phyloP scores from a whole-genome alignment of 2,797 vertebrate species.

The Sciurus carolinensis region DNA sequence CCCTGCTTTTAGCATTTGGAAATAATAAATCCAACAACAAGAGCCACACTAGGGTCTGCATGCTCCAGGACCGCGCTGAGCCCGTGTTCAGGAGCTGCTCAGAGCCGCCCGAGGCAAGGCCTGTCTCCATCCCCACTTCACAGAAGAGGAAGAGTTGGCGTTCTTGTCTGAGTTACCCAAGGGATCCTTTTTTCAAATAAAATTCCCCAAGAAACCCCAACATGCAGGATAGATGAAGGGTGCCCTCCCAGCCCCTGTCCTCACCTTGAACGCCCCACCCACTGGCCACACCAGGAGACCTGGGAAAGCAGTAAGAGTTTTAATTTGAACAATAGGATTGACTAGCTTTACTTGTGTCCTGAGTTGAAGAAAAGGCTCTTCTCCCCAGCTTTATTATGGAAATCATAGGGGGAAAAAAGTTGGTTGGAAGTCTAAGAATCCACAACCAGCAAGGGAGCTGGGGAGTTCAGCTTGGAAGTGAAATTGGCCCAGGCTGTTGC shows the following conservation, averaged over 20 bases:
- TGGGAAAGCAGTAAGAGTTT: not conserved
- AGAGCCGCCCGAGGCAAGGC: not conserved
- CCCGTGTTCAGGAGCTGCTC: not conserved
- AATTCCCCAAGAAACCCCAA: not conserved
- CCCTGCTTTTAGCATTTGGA: not conserved
- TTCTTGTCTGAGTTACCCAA: too few species aligned
- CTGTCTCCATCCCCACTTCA: not conserved
- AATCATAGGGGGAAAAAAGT: not conserved
- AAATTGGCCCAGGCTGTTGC: not conserved
- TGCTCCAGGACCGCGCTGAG: not conserved
- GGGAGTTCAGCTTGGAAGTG: not conserved
- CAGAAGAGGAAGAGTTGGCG: not conserved
- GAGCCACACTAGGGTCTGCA: rapidly evolving
- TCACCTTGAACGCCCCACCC: not conserved
- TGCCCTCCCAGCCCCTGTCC: not conserved
- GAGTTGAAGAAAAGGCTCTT: not conserved
- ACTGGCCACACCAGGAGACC: too few species aligned
- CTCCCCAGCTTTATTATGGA: not conserved
- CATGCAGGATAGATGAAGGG: too few species aligned
- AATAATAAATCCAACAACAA: not conserved
- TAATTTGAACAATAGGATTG: not conserved
- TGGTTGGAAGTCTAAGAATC: not conserved
- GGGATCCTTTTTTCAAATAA: not conserved
- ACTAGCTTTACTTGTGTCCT: not conserved
- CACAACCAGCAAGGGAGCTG: not conserved